Percentiles rank a stretch among this genome's conserved stretches.
Evolutionary conservation across 2,113 vertebrate genomes (phyloP).

Genomic region (Cyprinus carpio): DNA sequence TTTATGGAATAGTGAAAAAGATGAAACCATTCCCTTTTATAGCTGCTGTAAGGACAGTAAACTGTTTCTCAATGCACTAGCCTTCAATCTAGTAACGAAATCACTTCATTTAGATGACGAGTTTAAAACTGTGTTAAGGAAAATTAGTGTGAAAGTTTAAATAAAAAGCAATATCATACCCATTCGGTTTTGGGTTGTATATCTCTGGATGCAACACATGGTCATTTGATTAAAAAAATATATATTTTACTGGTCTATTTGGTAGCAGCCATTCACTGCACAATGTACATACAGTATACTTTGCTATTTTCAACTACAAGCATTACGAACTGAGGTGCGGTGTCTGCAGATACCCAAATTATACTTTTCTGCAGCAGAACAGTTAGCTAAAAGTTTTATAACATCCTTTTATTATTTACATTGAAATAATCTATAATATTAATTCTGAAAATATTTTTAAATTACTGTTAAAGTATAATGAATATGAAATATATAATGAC

Average conservation of each 20-base stretch:
- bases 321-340: background rate
- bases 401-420: background rate
- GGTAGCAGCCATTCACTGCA: background rate
- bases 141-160: slow-evolving; percentile 50
- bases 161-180: slow-evolving; percentile 55
- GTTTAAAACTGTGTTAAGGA: slow-evolving; percentile 39
- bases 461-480: background rate
- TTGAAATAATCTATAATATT: background rate
- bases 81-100: slow-evolving; percentile 34
- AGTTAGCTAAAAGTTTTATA: background rate
- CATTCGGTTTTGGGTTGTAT: background rate
- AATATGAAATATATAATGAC: background rate
- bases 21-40: slow-evolving; percentile 47
- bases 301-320: background rate
- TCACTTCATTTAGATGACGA: slow-evolving; percentile 39
- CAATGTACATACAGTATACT: background rate
- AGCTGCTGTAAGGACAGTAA: slow-evolving; percentile 47
- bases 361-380: background rate
- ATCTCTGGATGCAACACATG: background rate
- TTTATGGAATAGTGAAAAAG: background rate
- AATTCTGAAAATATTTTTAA: background rate
- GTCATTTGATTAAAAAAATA: background rate
- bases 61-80: slow-evolving; percentile 43
- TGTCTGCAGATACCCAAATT: too few species aligned
- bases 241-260: background rate